phyloP scores from a whole-genome alignment of 2,888 invertebrate genomes.

The Serrognathus titanus region DNA sequence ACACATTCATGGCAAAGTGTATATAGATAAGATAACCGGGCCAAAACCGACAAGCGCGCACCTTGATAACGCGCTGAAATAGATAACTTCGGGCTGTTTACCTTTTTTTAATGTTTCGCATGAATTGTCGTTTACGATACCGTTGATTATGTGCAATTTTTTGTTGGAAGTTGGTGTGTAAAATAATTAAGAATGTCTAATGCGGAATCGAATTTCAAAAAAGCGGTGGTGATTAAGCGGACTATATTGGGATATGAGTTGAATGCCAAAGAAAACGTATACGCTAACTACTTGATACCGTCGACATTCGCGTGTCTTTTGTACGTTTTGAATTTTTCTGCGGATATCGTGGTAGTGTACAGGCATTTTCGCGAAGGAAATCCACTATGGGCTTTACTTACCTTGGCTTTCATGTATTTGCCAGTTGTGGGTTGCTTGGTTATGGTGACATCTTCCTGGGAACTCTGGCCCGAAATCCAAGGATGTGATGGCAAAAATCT shows the following conservation, averaged over 20 bases:
- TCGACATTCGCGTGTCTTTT: slow-evolving; percentile 57
- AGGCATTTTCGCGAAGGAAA: slow-evolving; percentile 62
- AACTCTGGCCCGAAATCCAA: slow-evolving; percentile 54
- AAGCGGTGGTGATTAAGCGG: slow-evolving; percentile 13
- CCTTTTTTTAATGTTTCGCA: too few species aligned
- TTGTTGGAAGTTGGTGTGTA: too few species aligned
- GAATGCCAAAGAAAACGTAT: slow-evolving; percentile 49
- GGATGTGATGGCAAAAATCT: slow-evolving; percentile 50
- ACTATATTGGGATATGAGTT: slow-evolving; percentile 42
- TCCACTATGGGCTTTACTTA: slow-evolving; percentile 51
- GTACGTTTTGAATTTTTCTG: slow-evolving; percentile 65
- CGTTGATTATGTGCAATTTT: too few species aligned
- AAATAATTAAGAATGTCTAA: slow-evolving; percentile 10
- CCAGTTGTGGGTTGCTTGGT: slow-evolving; percentile 59
- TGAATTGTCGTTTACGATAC: too few species aligned
- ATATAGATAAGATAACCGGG: too few species aligned
- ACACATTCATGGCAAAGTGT: too few species aligned
- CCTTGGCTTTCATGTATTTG: slow-evolving; percentile 50
- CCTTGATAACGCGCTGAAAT: too few species aligned
- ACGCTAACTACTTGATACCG: slow-evolving; percentile 56
- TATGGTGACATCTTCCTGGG: slow-evolving; percentile 58
- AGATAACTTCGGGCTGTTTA: too few species aligned
- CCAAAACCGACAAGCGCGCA: too few species aligned
- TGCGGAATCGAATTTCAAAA: slow-evolving; percentile 12
- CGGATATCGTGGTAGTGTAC: slow-evolving; percentile 63